phyloP scores from a whole-genome alignment of 2,888 invertebrate genomes.

The Drosophila glabriapex region DNA sequence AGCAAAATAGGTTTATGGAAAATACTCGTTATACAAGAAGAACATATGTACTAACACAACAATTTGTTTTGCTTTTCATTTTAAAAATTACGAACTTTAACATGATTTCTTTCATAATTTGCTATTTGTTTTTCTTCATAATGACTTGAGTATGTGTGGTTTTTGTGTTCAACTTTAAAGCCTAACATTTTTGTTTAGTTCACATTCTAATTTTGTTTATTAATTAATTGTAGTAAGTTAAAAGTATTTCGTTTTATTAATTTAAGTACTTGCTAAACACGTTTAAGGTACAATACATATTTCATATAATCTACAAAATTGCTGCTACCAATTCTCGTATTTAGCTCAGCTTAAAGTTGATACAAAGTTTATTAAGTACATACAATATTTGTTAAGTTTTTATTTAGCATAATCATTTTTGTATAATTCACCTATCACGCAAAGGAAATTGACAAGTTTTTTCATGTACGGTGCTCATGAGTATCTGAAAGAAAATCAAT shows the following conservation, averaged over 20 bases:
- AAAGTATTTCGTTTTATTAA: constrained; percentile 71
- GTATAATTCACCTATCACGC: constrained; percentile 85
- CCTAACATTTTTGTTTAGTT: constrained; percentile 71
- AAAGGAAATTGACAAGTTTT: constrained; percentile 86
- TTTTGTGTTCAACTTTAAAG: constrained; percentile 71
- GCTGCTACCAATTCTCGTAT: constrained; percentile 72
- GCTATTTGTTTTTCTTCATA: constrained; percentile 10
- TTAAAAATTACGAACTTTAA: constrained; percentile 68
- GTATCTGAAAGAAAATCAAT: constrained; percentile 87
- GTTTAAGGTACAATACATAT: constrained; percentile 79
- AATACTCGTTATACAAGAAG: constrained; percentile 52
- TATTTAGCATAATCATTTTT: constrained; percentile 60
- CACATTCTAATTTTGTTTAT: constrained; percentile 62
- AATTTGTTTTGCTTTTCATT: constrained; percentile 41
- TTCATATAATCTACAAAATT: constrained; percentile 79
- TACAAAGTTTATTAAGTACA: constrained; percentile 77
- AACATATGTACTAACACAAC: constrained; percentile 60
- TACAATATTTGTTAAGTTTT: constrained; percentile 57
- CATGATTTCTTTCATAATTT: constrained; percentile 47
- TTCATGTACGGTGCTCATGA: constrained; percentile 91
- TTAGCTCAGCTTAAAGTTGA: constrained; percentile 81
- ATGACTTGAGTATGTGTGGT: constrained; percentile 58
- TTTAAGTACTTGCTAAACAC: constrained; percentile 74
- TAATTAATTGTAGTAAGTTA: constrained; percentile 52
- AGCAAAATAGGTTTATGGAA: constrained; percentile 69